Evolutionary conservation across 1,140 invertebrate species (phyloP).

Genomic region (Drosophila lowei): DNA sequence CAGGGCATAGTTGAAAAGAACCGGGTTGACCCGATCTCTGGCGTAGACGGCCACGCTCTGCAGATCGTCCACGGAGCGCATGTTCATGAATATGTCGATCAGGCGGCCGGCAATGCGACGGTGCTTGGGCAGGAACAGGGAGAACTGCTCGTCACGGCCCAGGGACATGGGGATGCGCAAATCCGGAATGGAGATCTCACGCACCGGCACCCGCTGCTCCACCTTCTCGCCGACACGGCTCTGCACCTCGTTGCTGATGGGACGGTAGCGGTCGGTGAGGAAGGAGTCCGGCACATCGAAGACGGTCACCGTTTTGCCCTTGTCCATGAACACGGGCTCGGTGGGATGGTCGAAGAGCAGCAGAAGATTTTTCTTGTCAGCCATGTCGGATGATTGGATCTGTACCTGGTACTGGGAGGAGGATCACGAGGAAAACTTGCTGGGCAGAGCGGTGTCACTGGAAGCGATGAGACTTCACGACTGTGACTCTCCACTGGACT

Average conservation of each 20-base stretch:
- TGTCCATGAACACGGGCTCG: conserved; percentile 89
- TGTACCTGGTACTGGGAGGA: too few species aligned
- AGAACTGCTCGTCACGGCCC: conserved; percentile 88
- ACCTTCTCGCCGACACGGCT: conserved; percentile 85
- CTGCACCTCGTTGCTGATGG: conserved; percentile 84
- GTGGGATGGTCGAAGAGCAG: conserved; percentile 90
- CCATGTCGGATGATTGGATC: conserved; percentile 42
- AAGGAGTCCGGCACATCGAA: conserved; percentile 87
- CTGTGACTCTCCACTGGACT: conserved; percentile 20
- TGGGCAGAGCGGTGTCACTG: conserved; percentile 10
- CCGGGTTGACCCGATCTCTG: conserved; percentile 89
- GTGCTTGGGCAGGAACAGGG: conserved; percentile 90
- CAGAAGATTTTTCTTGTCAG: conserved; percentile 83
- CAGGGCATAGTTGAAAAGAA: conserved; percentile 90
- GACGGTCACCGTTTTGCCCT: conserved; percentile 85
- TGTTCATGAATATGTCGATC: conserved; percentile 89
- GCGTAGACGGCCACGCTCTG: conserved; percentile 88
- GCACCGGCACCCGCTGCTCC: conserved; percentile 85
- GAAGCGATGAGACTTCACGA: conserved; percentile 25
- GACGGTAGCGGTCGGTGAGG: conserved; percentile 87
- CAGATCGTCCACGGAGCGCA: conserved; percentile 88
- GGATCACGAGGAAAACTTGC: neutral
- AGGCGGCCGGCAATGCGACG: conserved; percentile 87
- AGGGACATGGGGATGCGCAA: conserved; percentile 87
- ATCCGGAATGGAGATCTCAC: conserved; percentile 87